A percentile compares a stretch with the other conserved stretches of the same genome.
phyloP scores from a whole-genome alignment of 1,140 invertebrate genomes.

The Samia ricini region DNA sequence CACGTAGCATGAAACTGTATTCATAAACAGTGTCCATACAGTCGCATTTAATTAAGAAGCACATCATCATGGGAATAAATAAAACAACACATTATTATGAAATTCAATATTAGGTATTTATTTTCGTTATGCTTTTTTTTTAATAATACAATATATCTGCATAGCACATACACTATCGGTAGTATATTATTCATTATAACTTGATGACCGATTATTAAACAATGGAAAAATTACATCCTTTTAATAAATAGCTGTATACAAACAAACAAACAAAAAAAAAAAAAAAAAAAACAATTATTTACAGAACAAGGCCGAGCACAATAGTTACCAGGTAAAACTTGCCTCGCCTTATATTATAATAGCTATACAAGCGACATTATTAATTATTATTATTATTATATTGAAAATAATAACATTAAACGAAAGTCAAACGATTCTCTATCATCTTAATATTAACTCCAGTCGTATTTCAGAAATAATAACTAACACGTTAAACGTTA shows the following conservation, averaged over 20 bases:
- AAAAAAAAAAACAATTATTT: slow-evolving; percentile 67
- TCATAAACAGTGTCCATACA: too few relatives aligned
- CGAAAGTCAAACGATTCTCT: slow-evolving; percentile 55
- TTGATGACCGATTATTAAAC: slow-evolving; percentile 76
- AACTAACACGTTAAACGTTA: slow-evolving; percentile 71
- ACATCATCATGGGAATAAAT: slow-evolving; percentile 34
- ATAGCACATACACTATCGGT: slow-evolving; percentile 73
- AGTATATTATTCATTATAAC: slow-evolving; percentile 75
- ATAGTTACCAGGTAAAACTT: slow-evolving; percentile 72
- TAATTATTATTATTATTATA: too few relatives aligned
- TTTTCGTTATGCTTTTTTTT: slow-evolving; percentile 77
- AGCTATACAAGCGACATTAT: slow-evolving; percentile 76
- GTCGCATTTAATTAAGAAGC: neutral
- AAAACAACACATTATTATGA: slow-evolving; percentile 69
- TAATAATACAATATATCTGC: slow-evolving; percentile 76
- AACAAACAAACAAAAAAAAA: slow-evolving; percentile 54
- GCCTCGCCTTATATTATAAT: slow-evolving; percentile 69
- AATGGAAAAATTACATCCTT: slow-evolving; percentile 73
- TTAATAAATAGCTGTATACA: slow-evolving; percentile 78
- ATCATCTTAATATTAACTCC: slow-evolving; percentile 56
- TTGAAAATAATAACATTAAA: slow-evolving; percentile 59
- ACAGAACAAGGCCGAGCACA: slow-evolving; percentile 75
- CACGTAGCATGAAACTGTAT: too few relatives aligned
- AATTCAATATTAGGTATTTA: slow-evolving; percentile 75
- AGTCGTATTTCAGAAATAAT: slow-evolving; percentile 69